phyloP scores from a whole-genome alignment of 2,888 invertebrate species.

The Bhutanitis thaidina region DNA sequence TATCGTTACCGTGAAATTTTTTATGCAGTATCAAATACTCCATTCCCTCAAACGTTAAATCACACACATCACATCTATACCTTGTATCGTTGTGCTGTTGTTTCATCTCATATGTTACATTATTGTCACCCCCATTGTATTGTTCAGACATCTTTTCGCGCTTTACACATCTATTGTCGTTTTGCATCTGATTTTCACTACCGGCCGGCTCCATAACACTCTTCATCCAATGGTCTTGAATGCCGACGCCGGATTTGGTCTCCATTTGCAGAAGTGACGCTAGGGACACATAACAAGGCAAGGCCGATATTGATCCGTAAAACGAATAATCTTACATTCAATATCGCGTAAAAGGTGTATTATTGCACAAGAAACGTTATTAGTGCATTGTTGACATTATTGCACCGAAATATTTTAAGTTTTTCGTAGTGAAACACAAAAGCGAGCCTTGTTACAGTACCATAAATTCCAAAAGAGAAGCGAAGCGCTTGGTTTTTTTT shows the following conservation, averaged over 20 bases:
- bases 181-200: slow-evolving; percentile 53
- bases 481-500: slow-evolving; percentile 75
- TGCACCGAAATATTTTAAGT: slow-evolving; percentile 56
- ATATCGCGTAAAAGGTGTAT: slow-evolving; percentile 39
- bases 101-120: slow-evolving; percentile 57
- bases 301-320: slow-evolving; percentile 64
- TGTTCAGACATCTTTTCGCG: slow-evolving; percentile 71
- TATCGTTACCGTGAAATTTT: slow-evolving; percentile 70
- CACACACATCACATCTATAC: slow-evolving; percentile 67
- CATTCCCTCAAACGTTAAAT: slow-evolving; percentile 67
- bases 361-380: slow-evolving; percentile 43
- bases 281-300: slow-evolving; percentile 49
- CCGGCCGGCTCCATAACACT: slow-evolving; percentile 73
- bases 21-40: slow-evolving; percentile 69
- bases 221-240: slow-evolving; percentile 71
- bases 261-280: slow-evolving; percentile 60
- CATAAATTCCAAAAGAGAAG: slow-evolving; percentile 80
- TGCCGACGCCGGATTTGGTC: slow-evolving; percentile 61
- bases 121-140: slow-evolving; percentile 53
- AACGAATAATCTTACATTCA: slow-evolving; percentile 33
- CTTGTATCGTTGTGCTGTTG: slow-evolving; percentile 49
- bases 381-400: slow-evolving; percentile 68
- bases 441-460: slow-evolving; percentile 77
- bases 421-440: slow-evolving; percentile 67
- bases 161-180: slow-evolving; percentile 58